These are phyloP conservation scores for Gallinago paraguaiae DNA, from an alignment of 2,113 vertebrate genomes.

Conservation along the genomic window DNA sequence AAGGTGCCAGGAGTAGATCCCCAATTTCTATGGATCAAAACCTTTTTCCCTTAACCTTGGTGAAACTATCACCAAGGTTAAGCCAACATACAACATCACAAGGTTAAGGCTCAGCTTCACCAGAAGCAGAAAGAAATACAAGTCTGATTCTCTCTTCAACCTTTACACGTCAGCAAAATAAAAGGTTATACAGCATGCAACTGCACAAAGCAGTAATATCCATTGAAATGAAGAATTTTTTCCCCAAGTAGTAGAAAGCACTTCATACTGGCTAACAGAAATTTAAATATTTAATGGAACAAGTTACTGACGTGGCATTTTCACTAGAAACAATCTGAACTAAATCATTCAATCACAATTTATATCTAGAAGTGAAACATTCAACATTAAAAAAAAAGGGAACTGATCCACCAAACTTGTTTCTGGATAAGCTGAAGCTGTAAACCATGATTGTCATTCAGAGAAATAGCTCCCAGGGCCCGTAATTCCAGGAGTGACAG, in stretches of 20 bases:
- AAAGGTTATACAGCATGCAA: not conserved
- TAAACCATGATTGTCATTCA: not conserved
- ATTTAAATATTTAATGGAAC: conserved; percentile 17
- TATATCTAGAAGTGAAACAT: not conserved
- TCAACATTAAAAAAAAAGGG: not conserved
- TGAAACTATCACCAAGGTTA: not conserved
- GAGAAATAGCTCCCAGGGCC: not conserved
- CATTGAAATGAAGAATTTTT: not conserved
- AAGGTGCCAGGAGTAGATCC: not conserved
- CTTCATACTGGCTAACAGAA: conserved; percentile 17
- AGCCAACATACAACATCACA: too few relatives aligned
- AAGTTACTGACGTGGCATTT: not conserved
- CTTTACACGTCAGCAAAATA: conserved; percentile 10
- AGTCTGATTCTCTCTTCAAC: not conserved
- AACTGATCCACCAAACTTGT: not conserved
- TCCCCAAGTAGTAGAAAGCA: not conserved
- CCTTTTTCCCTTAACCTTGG: not conserved
- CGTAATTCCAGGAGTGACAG: not conserved
- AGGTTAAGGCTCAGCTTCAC: not conserved
- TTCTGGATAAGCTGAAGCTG: not conserved
- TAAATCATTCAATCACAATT: conserved; percentile 48
- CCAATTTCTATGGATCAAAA: not conserved
- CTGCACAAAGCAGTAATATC: not conserved
- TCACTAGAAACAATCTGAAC: conserved; percentile 13
- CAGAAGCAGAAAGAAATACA: not conserved